Percentiles rank a stretch among this genome's conserved stretches.
These are phyloP conservation scores for Tragelaphus oryx DNA, from an alignment of 2,797 vertebrate species.

Conservation along the genomic window DNA sequence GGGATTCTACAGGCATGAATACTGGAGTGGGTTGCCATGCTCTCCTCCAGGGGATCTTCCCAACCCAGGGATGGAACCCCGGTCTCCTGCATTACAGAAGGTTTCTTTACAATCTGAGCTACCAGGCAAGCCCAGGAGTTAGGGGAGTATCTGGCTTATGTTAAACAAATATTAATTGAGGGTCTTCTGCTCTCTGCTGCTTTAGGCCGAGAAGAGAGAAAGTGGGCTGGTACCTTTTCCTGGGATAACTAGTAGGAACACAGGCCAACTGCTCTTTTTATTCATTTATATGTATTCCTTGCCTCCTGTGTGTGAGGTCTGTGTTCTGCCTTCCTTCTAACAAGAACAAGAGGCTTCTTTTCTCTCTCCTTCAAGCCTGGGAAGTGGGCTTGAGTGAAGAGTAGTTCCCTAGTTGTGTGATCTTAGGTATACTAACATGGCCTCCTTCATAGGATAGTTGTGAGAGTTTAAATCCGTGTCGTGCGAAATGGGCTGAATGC, in stretches of 20 bases:
- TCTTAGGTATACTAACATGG: neutral
- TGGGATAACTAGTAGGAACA: neutral
- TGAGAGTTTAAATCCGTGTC: neutral
- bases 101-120: neutral
- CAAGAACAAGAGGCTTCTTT: neutral
- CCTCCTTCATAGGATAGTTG: neutral
- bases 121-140: neutral
- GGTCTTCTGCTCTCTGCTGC: neutral
- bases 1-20: neutral
- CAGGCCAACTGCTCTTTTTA: neutral
- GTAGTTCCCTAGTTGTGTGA: neutral
- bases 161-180: neutral
- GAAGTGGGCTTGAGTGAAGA: neutral
- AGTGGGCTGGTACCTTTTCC: neutral
- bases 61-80: neutral
- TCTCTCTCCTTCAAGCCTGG: neutral
- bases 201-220: neutral
- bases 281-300: neutral
- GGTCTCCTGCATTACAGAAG: neutral
- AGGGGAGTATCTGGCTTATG: neutral
- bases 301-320: neutral
- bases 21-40: neutral
- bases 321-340: neutral
- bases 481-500: neutral
- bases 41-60: neutral